These are phyloP conservation scores for Stomatorhinus walkeri DNA, from an alignment of 2,797 vertebrate genomes.

Conservation along the genomic window DNA sequence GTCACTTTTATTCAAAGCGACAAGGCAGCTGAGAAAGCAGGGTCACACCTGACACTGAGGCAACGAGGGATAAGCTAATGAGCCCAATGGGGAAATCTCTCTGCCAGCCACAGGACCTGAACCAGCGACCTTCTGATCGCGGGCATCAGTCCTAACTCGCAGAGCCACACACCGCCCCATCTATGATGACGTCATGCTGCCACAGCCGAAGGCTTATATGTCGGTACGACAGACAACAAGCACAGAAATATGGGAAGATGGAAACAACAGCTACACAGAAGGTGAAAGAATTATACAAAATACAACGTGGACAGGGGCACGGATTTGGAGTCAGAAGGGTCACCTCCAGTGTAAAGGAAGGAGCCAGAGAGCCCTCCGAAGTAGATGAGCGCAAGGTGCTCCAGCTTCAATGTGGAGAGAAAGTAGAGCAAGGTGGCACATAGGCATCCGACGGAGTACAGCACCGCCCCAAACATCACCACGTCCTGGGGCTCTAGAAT, in stretches of 20 bases:
- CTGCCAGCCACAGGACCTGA: background rate
- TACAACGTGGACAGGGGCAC: background rate
- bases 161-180: background rate
- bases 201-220: background rate
- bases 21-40: background rate
- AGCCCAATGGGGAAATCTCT: background rate
- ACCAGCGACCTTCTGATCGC: background rate
- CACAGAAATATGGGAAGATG: background rate
- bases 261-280: background rate
- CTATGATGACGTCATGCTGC: background rate
- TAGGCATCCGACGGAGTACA: slow-evolving; percentile 88
- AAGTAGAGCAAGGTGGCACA: slow-evolving; percentile 80
- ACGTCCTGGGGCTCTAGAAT: slow-evolving; percentile 92
- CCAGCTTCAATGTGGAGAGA: slow-evolving; percentile 77
- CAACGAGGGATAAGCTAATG: background rate
- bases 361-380: slow-evolving; percentile 95
- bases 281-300: background rate
- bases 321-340: slow-evolving; percentile 35
- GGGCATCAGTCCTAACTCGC: background rate
- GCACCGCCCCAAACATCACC: slow-evolving; percentile 87
- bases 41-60: background rate
- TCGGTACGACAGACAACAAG: background rate
- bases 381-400: slow-evolving; percentile 94
- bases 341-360: slow-evolving; percentile 96
- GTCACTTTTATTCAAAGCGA: background rate